phyloP scores from a whole-genome alignment of 2,797 vertebrate genomes.

The Coregonus ussuriensis region DNA sequence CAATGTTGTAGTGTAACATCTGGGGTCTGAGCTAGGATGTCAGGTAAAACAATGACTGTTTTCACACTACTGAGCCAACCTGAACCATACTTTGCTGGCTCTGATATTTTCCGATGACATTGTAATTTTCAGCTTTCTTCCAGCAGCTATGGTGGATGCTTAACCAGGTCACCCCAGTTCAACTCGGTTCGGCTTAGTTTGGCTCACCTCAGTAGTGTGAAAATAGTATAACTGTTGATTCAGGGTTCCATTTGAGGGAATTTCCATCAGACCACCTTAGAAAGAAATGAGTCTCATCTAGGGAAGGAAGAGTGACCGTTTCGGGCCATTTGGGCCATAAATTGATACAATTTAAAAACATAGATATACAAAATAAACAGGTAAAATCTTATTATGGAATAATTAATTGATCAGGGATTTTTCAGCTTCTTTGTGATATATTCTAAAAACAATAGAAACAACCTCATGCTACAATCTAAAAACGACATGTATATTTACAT shows the following conservation, averaged over 20 bases:
- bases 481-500: conserved; percentile 61
- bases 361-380: conserved; percentile 17
- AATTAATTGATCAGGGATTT: conserved; percentile 46
- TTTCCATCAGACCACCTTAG: conserved; percentile 17
- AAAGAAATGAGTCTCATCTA: conserved; percentile 16
- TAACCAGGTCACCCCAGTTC: background rate
- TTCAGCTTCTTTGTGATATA: conserved; percentile 38
- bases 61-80: background rate
- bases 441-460: conserved; percentile 44
- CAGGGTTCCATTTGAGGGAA: conserved; percentile 56
- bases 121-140: background rate
- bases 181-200: background rate
- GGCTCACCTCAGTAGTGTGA: background rate
- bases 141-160: background rate
- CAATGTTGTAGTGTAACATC: background rate
- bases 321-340: conserved; percentile 37
- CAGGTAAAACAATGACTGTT: conserved; percentile 77
- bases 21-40: conserved; percentile 34
- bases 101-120: background rate
- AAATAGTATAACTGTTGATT: conserved; percentile 52
- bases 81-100: background rate
- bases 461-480: conserved; percentile 59
- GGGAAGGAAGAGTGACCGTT: conserved; percentile 22
- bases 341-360: conserved; percentile 44
- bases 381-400: conserved; percentile 33